Evolutionary conservation across 2,797 vertebrate species (phyloP).

Genomic region (Acomys russatus): DNA sequence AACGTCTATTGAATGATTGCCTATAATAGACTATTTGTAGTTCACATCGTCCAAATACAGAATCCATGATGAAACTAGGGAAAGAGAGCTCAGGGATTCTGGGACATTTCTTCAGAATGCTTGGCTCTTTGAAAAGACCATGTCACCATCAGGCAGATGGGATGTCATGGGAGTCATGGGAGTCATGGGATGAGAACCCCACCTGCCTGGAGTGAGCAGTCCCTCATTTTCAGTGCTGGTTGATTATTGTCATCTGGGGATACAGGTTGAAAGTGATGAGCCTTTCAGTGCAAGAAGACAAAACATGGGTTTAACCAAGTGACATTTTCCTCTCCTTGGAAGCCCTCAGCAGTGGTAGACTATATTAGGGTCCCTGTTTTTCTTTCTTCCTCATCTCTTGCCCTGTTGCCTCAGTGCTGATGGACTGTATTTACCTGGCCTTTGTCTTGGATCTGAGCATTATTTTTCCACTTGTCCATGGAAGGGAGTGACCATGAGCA

Average conservation of each 20-base stretch:
- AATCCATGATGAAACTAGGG: not conserved
- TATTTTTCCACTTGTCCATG: not conserved
- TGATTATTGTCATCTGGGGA: not conserved
- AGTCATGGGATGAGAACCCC: not conserved
- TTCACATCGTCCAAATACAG: not conserved
- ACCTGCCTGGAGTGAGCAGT: not conserved
- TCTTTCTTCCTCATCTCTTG: not conserved
- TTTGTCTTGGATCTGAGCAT: not conserved
- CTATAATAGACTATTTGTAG: not conserved
- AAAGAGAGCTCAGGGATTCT: not conserved
- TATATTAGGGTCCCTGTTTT: not conserved
- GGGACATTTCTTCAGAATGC: not conserved
- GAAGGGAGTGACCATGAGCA: not conserved
- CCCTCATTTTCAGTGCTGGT: not conserved
- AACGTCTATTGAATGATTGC: not conserved
- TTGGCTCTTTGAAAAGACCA: not conserved
- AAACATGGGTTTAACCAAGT: not conserved
- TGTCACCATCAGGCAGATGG: too few relatives aligned
- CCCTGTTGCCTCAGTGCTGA: not conserved
- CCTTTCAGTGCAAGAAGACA: not conserved
- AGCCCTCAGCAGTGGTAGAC: not conserved
- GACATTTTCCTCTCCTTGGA: not conserved
- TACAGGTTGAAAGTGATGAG: not conserved
- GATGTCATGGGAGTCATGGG: too few relatives aligned
- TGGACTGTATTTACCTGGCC: not conserved